Conservation (phyloP, 2,888 invertebrate species). For the Xanthorhoe spadicearia region DNA sequence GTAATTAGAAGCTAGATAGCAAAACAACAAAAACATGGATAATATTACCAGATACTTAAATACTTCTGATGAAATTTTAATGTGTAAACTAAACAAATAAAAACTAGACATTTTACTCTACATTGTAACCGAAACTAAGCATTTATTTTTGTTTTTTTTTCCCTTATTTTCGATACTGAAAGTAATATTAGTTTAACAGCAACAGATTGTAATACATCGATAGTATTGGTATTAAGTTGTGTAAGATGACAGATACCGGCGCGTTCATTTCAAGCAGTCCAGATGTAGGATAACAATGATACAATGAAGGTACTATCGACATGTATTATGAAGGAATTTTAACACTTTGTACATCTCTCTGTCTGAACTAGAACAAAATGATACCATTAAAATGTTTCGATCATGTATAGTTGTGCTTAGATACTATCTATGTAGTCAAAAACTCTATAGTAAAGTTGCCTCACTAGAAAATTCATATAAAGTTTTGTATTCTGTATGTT, state of each 20-base stretch:
- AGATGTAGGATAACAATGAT: slow-evolving; percentile 44
- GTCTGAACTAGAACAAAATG: not conserved
- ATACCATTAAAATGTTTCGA: not conserved
- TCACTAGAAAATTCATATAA: too few species aligned
- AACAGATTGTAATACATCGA: slow-evolving; percentile 67
- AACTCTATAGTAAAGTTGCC: not conserved
- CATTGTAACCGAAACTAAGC: too few species aligned
- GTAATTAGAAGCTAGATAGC: too few species aligned
- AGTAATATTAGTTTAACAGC: slow-evolving; percentile 33
- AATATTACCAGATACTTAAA: too few species aligned
- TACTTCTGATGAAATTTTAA: too few species aligned
- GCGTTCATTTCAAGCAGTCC: slow-evolving; percentile 48
- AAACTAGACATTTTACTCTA: too few species aligned
- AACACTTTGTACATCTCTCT: slow-evolving; percentile 40
- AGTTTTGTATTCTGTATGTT: too few species aligned
- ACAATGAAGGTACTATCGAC: slow-evolving; percentile 45
- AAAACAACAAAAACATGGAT: too few species aligned
- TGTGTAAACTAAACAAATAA: too few species aligned
- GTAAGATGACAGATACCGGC: slow-evolving; percentile 66
- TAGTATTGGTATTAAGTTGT: slow-evolving; percentile 77
- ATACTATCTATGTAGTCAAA: not conserved
- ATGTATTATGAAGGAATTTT: slow-evolving; percentile 44
- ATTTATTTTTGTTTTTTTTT: not conserved
- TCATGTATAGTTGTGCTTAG: not conserved
- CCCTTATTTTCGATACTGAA: slow-evolving; percentile 3